These are phyloP conservation scores for Gallinago media DNA, from an alignment of 2,113 vertebrate genomes.

Conservation along the genomic window DNA sequence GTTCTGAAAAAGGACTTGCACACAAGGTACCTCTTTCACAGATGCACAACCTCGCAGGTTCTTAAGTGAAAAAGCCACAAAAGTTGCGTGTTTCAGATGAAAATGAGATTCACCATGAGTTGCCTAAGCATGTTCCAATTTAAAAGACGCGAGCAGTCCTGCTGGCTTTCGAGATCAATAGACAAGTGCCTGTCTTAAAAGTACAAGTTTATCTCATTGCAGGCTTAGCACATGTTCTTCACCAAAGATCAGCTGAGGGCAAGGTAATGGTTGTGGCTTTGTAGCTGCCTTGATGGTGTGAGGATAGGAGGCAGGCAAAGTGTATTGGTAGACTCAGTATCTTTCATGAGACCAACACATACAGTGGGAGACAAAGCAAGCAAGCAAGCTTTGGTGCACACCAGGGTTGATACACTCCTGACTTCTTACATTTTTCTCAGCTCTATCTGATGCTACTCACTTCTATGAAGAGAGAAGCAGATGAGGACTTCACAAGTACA, in stretches of 20 bases:
- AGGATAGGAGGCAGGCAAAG: neutral
- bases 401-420: neutral
- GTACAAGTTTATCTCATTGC: neutral
- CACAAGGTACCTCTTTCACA: neutral
- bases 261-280: neutral
- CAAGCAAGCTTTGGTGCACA: neutral
- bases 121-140: neutral
- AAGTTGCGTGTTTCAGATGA: neutral
- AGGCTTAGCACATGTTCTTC: neutral
- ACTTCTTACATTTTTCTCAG: neutral
- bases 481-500: neutral
- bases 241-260: neutral
- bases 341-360: neutral
- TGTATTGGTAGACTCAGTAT: neutral
- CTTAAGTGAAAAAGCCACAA: neutral
- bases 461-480: neutral
- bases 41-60: accelerated
- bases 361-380: neutral
- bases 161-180: neutral
- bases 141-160: neutral
- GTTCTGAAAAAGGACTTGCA: neutral
- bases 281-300: neutral
- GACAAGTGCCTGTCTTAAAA: neutral
- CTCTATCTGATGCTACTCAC: neutral
- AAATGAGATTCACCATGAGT: neutral